phyloP scores from a whole-genome alignment of 2,888 invertebrate species.

The Amaurobius ferox region DNA sequence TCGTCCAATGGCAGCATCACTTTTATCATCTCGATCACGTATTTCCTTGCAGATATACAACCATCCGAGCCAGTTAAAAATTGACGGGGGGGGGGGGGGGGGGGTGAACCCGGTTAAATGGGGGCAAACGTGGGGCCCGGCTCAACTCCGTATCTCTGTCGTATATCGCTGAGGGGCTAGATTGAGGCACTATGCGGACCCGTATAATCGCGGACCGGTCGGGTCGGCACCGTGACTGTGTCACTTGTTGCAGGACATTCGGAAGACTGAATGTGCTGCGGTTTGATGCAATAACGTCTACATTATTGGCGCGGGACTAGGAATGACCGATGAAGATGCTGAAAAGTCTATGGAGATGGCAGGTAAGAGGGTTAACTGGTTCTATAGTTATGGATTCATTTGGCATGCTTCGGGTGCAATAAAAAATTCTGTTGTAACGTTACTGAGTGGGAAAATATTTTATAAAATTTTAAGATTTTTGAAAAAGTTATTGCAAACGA shows the following conservation, averaged over 20 bases:
- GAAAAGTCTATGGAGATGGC: slow-evolving; percentile 48
- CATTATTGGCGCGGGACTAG: neutral
- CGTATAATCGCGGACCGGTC: neutral
- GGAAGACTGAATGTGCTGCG: neutral
- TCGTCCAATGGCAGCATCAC: slow-evolving; percentile 37
- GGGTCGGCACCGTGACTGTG: neutral
- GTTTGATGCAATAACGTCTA: neutral
- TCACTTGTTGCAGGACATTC: neutral
- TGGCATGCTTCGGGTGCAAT: no score
- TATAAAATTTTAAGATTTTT: no score
- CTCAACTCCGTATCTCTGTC: neutral
- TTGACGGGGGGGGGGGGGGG: neutral
- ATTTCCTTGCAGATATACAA: slow-evolving; percentile 27
- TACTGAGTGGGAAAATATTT: no score
- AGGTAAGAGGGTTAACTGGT: slow-evolving; percentile 38
- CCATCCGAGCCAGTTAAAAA: slow-evolving; percentile 38
- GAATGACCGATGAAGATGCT: slow-evolving; percentile 40
- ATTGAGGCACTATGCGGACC: neutral
- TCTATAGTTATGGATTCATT: no score
- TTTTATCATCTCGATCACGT: slow-evolving; percentile 51
- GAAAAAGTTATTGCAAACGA: no score
- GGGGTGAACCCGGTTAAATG: neutral
- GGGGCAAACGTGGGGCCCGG: neutral
- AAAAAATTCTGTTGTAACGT: no score
- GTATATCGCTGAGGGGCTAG: slow-evolving; percentile 26